Conservation (phyloP, 1,140 invertebrate genomes). For the Orchesella cincta region DNA sequence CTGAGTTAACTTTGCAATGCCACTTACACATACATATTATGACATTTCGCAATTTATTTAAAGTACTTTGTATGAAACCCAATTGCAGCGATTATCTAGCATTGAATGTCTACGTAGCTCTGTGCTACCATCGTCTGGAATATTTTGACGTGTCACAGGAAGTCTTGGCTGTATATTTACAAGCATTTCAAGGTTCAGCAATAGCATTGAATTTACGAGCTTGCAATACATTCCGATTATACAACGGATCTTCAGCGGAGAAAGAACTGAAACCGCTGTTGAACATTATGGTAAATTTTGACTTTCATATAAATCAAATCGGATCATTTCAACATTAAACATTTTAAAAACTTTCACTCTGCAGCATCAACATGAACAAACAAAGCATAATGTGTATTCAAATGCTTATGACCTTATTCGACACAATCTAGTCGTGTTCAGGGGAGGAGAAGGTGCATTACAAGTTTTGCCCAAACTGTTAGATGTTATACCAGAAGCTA, state of each 20-base stretch:
- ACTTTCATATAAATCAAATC: not conserved
- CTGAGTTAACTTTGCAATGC: not conserved
- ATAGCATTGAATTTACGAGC: slow-evolving; percentile 95
- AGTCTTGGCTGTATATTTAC: slow-evolving; percentile 88
- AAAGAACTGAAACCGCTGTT: slow-evolving; percentile 76
- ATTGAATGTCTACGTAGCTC: slow-evolving; percentile 93
- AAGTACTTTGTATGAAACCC: not conserved
- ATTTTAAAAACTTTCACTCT: not conserved
- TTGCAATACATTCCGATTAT: slow-evolving; percentile 82
- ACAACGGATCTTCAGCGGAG: slow-evolving; percentile 92
- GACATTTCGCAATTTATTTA: not conserved
- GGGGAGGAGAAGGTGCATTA: slow-evolving; percentile 89
- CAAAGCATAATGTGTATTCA: slow-evolving; percentile 47
- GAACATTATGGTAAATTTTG: slow-evolving; percentile 48
- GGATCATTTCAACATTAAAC: not conserved
- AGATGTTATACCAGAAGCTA: slow-evolving; percentile 94
- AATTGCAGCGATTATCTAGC: slow-evolving; percentile 87
- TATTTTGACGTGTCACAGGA: slow-evolving; percentile 91
- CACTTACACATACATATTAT: not conserved
- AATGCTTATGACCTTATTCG: slow-evolving; percentile 79
- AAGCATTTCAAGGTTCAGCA: slow-evolving; percentile 76
- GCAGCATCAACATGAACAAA: slow-evolving; percentile 50
- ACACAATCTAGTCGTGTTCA: slow-evolving; percentile 95
- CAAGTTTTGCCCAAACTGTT: slow-evolving; percentile 86
- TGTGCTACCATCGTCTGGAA: slow-evolving; percentile 97